Evolutionary conservation across 64 coral and sea anemone species (phyloP).

Genomic region (Hydrozoanthus tunicans): DNA sequence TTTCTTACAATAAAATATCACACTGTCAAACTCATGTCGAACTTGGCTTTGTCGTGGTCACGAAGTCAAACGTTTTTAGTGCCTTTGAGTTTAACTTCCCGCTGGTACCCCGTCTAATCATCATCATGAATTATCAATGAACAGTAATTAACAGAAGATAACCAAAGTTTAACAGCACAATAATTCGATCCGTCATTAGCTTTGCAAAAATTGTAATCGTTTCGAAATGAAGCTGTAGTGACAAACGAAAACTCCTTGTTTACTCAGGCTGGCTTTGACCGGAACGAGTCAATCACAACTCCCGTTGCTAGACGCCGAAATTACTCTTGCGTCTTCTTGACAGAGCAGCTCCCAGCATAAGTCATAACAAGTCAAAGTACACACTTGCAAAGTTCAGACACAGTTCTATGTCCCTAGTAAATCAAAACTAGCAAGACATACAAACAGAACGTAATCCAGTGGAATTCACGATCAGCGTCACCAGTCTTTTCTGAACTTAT

Average conservation of each 20-base stretch:
- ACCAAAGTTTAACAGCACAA: slow-evolving; percentile 10
- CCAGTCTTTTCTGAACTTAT: slow-evolving; percentile 19
- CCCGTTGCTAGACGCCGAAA: slow-evolving; percentile 47
- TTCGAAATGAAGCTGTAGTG: slow-evolving; percentile 2
- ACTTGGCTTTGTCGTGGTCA: background rate
- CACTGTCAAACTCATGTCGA: background rate
- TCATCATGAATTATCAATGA: slow-evolving; percentile 21
- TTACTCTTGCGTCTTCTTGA: background rate
- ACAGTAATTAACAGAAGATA: background rate
- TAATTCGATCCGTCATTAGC: background rate
- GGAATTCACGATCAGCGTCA: slow-evolving; percentile 14
- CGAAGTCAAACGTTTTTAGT: slow-evolving; percentile 1
- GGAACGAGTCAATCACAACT: slow-evolving; percentile 23
- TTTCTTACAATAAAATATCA: slow-evolving; percentile 36
- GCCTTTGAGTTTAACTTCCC: background rate
- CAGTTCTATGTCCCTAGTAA: background rate
- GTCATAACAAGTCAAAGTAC: background rate
- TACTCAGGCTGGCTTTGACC: background rate
- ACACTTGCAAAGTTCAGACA: background rate
- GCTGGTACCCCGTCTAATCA: slow-evolving; percentile 27
- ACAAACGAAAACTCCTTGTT: background rate
- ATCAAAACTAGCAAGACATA: background rate
- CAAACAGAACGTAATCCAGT: slow-evolving; percentile 13
- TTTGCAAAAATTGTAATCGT: slow-evolving; percentile 29
- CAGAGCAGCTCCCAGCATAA: background rate